phyloP scores from a whole-genome alignment of 2,797 vertebrate species.

The Cygnus olor region DNA sequence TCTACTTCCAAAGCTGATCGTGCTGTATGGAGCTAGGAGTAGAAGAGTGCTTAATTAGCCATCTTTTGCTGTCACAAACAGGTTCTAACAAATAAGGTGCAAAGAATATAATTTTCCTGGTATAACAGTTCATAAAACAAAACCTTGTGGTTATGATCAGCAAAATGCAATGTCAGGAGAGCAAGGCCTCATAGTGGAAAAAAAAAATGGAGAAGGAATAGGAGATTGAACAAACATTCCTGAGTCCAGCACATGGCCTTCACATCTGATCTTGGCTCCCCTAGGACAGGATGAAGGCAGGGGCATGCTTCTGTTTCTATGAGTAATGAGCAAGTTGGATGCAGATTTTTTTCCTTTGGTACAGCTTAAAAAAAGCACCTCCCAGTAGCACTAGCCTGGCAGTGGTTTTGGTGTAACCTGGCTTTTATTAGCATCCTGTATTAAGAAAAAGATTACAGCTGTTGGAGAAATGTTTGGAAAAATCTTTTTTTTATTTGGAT shows the following conservation, averaged over 20 bases:
- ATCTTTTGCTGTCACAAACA: conserved; percentile 17
- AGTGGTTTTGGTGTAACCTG: conserved; percentile 72
- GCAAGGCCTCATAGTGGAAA: conserved; percentile 33
- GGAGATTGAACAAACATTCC: conserved; percentile 59
- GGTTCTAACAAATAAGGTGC: conserved; percentile 61
- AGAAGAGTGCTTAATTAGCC: not conserved
- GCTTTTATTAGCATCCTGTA: conserved; percentile 79
- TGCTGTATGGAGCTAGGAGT: not conserved
- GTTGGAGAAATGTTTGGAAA: conserved; percentile 65
- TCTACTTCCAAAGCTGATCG: not conserved
- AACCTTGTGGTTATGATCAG: conserved; percentile 42
- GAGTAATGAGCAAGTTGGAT: conserved; percentile 33
- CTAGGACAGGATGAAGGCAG: not conserved
- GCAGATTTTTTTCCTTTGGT: conserved; percentile 57
- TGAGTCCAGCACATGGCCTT: conserved; percentile 18
- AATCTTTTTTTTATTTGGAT: conserved; percentile 21
- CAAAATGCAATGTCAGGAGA: conserved; percentile 41
- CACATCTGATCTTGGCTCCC: conserved; percentile 33
- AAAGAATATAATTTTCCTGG: conserved; percentile 59
- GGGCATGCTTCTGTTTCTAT: conserved; percentile 48
- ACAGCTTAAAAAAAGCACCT: conserved; percentile 4
- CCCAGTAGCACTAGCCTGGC: conserved; percentile 68
- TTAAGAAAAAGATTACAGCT: conserved; percentile 53
- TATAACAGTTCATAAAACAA: conserved; percentile 58
- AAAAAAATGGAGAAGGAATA: conserved; percentile 30